A percentile compares a stretch with the other conserved stretches of the same genome.
phyloP scores from a whole-genome alignment of 2,888 invertebrate genomes.

The Ophion costatus region DNA sequence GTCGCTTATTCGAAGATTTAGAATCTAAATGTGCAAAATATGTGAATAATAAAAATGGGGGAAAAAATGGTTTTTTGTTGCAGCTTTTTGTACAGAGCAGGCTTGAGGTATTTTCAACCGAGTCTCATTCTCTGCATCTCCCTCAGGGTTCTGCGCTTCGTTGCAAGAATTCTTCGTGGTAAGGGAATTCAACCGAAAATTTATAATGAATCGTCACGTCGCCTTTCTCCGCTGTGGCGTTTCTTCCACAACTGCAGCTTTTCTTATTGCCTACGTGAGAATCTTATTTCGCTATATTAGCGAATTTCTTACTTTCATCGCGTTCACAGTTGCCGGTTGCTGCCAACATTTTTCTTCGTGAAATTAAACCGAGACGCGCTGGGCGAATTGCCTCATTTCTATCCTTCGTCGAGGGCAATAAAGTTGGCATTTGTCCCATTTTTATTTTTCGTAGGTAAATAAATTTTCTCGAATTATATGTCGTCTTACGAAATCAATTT shows the following conservation, averaged over 20 bases:
- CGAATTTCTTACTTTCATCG: slow-evolving; percentile 13
- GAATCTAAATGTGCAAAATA: no score
- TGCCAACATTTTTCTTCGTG: neutral
- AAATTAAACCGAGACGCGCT: slow-evolving; percentile 24
- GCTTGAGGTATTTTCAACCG: neutral
- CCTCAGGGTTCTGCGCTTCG: slow-evolving; percentile 33
- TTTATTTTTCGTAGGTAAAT: neutral
- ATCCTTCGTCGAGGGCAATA: neutral
- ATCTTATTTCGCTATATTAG: slow-evolving; percentile 24
- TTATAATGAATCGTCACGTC: slow-evolving; percentile 48
- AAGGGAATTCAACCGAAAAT: slow-evolving; percentile 33
- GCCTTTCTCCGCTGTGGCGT: neutral
- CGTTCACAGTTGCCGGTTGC: neutral
- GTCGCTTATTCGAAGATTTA: no score
- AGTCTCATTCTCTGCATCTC: neutral
- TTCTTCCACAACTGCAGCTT: slow-evolving; percentile 27
- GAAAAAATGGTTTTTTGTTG: no score
- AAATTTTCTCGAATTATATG: neutral
- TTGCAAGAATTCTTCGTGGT: slow-evolving; percentile 15
- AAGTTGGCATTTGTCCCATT: neutral
- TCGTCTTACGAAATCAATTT: neutral
- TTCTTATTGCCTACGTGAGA: slow-evolving; percentile 14
- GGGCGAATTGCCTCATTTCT: slow-evolving; percentile 10
- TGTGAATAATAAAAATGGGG: no score
- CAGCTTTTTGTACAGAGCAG: neutral